A percentile compares a stretch with the other conserved stretches of the same genome.
Evolutionary conservation across 1,140 invertebrate genomes (phyloP).

Genomic region (Tyrophagus putrescentiae): DNA sequence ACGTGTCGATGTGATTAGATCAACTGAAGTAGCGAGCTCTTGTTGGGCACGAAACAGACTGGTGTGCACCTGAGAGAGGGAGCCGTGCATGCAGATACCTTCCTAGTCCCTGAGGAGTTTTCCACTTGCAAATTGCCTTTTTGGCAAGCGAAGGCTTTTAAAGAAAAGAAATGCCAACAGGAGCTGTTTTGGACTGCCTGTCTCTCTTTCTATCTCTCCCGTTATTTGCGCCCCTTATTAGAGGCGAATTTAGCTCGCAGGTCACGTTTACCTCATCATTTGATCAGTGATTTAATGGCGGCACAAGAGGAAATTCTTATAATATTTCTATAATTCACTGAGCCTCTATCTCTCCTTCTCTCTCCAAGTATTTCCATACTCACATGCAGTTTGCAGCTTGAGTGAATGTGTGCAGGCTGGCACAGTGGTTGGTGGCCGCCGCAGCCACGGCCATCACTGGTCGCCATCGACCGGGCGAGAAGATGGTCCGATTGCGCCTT

Average conservation of each 20-base stretch:
- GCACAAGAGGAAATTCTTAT: neutral
- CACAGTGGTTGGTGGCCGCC: too few relatives aligned
- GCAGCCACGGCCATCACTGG: neutral
- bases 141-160: too few relatives aligned
- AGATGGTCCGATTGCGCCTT: too few relatives aligned
- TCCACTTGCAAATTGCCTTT: slow-evolving; percentile 17
- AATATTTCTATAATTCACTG: slow-evolving; percentile 8
- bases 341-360: neutral
- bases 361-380: neutral
- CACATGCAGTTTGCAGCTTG: neutral
- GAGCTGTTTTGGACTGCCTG: too few relatives aligned
- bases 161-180: too few relatives aligned
- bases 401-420: too few relatives aligned
- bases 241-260: neutral
- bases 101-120: slow-evolving; percentile 9
- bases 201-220: too few relatives aligned
- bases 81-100: neutral
- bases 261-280: slow-evolving; percentile 18
- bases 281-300: slow-evolving; percentile 10
- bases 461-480: too few relatives aligned
- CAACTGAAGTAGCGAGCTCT: slow-evolving; percentile 2
- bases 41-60: too few relatives aligned
- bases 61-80: neutral
- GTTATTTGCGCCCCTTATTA: neutral
- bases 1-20: slow-evolving; percentile 14